Conservation (phyloP, 2,888 invertebrate genomes). For the Lepidochrysops patricia region DNA sequence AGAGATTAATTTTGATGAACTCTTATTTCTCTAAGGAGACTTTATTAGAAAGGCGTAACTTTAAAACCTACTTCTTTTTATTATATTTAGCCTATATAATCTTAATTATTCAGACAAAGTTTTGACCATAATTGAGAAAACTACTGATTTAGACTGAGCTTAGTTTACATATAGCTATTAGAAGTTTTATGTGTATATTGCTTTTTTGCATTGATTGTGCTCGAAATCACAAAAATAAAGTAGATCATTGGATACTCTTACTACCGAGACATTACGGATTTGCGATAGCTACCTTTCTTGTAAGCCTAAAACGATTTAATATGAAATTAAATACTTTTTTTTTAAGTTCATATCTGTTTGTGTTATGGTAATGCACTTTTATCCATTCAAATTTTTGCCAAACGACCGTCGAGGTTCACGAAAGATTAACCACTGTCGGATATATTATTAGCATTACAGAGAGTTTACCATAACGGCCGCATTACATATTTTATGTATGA, state of each 20-base stretch:
- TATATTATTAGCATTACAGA: constrained; percentile 51
- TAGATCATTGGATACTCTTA: background rate
- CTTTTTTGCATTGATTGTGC: too few species aligned
- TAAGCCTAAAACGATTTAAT: background rate
- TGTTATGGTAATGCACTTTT: constrained; percentile 63
- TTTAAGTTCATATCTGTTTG: constrained; percentile 28
- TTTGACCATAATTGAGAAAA: too few species aligned
- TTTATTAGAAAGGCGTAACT: too few species aligned
- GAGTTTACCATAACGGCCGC: constrained; percentile 14
- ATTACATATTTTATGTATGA: background rate
- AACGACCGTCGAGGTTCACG: constrained; percentile 58
- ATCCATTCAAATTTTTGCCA: constrained; percentile 57
- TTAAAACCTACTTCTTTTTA: too few species aligned
- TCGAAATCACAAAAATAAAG: too few species aligned
- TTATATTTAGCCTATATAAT: too few species aligned
- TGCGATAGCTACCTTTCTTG: background rate
- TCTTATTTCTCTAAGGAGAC: too few species aligned
- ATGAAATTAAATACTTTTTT: background rate
- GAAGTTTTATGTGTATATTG: too few species aligned
- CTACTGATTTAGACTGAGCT: too few species aligned
- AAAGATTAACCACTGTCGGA: constrained; percentile 60
- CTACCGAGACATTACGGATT: background rate
- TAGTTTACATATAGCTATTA: too few species aligned
- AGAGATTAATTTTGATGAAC: too few species aligned
- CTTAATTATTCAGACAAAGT: too few species aligned